phyloP scores from a whole-genome alignment of 2,797 vertebrate species.

The Gobionotothen gibberifrons region DNA sequence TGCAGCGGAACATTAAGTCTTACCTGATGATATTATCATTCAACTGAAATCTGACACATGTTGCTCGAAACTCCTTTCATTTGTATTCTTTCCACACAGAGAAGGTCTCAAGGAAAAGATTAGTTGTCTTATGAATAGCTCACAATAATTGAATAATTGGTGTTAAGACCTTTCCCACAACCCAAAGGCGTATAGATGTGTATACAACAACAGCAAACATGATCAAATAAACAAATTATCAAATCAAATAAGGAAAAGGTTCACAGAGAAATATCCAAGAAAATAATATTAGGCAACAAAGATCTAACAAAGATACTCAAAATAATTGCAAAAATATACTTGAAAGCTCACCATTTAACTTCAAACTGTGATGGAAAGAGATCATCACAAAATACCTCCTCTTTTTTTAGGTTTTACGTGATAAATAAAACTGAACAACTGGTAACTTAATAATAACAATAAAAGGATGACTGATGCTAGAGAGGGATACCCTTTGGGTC shows the following conservation, averaged over 20 bases:
- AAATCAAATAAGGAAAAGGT: not conserved
- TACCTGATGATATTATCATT: conserved; percentile 32
- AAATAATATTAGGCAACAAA: not conserved
- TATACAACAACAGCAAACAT: not conserved
- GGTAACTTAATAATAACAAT: not conserved
- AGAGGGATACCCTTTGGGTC: not conserved
- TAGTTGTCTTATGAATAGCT: not conserved
- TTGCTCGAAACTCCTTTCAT: not conserved
- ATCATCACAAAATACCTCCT: too few species aligned
- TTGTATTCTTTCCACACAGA: not conserved
- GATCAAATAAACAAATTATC: not conserved
- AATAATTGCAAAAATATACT: not conserved
- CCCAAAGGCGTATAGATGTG: not conserved
- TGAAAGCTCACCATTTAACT: not conserved
- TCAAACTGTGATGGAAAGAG: not conserved
- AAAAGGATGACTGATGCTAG: not conserved
- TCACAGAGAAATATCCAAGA: not conserved
- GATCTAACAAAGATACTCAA: not conserved
- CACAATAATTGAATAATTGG: not conserved
- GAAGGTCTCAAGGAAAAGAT: not conserved
- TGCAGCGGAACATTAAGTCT: conserved; percentile 19
- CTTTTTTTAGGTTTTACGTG: not conserved
- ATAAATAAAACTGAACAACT: not conserved
- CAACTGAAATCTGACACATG: conserved; percentile 1
- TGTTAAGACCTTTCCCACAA: not conserved